Percentiles rank a stretch among this genome's conserved stretches.
Evolutionary conservation across 2,113 vertebrate genomes (phyloP).

Genomic region (Beaufortia kweichowensis): DNA sequence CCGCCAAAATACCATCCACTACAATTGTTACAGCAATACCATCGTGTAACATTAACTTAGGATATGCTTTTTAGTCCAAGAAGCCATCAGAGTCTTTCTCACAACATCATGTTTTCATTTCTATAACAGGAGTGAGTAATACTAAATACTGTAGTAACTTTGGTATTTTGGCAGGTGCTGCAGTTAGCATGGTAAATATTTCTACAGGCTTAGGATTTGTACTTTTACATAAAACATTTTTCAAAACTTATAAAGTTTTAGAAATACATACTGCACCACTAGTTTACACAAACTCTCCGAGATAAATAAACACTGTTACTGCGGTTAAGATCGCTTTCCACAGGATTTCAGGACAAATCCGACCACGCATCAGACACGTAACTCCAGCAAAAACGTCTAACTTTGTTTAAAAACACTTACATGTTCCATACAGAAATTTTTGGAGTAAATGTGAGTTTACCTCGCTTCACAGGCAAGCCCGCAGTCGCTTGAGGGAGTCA

Average conservation of each 20-base stretch:
- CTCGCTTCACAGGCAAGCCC: neutral
- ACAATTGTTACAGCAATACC: neutral
- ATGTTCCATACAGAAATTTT: neutral
- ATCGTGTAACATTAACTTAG: neutral
- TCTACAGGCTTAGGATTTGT: no score
- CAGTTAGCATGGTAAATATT: neutral
- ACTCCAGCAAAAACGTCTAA: neutral
- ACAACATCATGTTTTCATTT: neutral
- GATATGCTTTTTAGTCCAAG: neutral
- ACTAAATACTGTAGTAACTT: no score
- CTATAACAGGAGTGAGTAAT: neutral
- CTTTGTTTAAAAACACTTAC: neutral
- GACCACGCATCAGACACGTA: neutral
- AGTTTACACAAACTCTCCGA: neutral
- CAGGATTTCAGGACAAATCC: neutral
- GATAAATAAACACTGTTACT: neutral
- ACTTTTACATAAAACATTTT: no score
- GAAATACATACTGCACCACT: neutral
- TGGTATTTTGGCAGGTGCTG: no score
- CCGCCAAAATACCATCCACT: neutral
- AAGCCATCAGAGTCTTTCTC: neutral
- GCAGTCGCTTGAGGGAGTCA: neutral
- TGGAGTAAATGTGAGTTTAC: neutral
- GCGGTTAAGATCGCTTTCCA: neutral
- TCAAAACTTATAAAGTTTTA: no score